These are phyloP conservation scores for Sitta europaea DNA, from an alignment of 2,113 vertebrate species.

Conservation along the genomic window DNA sequence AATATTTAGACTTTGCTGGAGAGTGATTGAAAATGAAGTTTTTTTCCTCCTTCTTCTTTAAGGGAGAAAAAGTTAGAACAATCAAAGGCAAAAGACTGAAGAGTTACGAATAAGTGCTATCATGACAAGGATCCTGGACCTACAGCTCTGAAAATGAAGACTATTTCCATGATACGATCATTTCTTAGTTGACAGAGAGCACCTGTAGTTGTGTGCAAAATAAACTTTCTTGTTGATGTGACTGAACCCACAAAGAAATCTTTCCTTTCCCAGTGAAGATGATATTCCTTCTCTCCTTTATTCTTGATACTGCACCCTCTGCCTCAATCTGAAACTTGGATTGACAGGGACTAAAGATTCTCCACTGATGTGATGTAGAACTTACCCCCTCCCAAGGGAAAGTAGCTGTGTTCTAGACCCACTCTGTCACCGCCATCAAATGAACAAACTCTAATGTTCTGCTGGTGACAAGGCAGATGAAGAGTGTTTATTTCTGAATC, in stretches of 20 bases:
- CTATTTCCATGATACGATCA: neutral
- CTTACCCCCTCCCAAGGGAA: neutral
- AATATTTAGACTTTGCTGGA: neutral
- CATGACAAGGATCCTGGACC: neutral
- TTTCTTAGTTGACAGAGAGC: neutral
- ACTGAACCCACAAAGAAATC: neutral
- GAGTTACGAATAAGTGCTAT: neutral
- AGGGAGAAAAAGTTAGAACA: neutral
- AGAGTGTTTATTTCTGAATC: neutral
- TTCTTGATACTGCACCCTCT: neutral
- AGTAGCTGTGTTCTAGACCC: neutral
- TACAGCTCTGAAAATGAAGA: neutral
- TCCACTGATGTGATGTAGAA: rapidly evolving
- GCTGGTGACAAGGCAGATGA: neutral
- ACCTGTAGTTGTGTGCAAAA: neutral
- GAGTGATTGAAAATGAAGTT: neutral
- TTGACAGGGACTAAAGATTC: neutral
- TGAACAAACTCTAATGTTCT: neutral
- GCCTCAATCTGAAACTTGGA: neutral
- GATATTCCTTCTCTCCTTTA: neutral
- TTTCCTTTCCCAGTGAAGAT: neutral
- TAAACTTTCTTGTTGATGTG: neutral
- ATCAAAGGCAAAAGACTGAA: neutral
- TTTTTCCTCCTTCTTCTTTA: neutral
- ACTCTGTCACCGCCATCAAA: neutral